These are phyloP conservation scores for Tribolium castaneum DNA, from an alignment of 1,140 invertebrate species.

Conservation along the genomic window DNA sequence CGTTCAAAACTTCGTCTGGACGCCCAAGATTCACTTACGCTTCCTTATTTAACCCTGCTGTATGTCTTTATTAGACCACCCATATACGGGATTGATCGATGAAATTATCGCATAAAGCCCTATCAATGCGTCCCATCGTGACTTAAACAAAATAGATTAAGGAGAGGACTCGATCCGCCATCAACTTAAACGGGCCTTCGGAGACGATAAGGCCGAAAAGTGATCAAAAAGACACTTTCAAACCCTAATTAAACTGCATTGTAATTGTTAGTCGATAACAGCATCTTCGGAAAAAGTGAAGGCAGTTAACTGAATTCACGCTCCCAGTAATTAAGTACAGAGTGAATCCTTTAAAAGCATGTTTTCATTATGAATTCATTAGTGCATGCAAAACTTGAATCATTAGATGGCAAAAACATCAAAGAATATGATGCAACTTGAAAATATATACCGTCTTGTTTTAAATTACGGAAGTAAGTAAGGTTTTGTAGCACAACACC, in stretches of 20 bases:
- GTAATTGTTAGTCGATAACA: too few relatives aligned
- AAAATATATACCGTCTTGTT: neutral
- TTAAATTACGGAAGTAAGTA: neutral
- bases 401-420: constrained; percentile 21
- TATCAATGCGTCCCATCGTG: neutral
- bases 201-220: neutral
- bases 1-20: constrained; percentile 29
- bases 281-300: too few relatives aligned
- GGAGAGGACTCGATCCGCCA: neutral
- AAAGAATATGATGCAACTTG: constrained; percentile 11
- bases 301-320: too few relatives aligned
- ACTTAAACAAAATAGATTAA: neutral
- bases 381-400: neutral
- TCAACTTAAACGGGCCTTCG: constrained; percentile 12
- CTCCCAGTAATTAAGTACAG: too few relatives aligned
- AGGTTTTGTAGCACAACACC: neutral
- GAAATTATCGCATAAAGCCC: neutral
- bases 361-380: constrained; percentile 30
- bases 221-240: constrained; percentile 14
- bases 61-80: constrained; percentile 3
- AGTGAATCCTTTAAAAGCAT: constrained; percentile 14
- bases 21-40: constrained; percentile 29
- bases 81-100: neutral
- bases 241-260: neutral
- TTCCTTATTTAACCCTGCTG: constrained; percentile 19